Conservation (phyloP, 2,797 vertebrate genomes). For the Ciconia nigra region DNA sequence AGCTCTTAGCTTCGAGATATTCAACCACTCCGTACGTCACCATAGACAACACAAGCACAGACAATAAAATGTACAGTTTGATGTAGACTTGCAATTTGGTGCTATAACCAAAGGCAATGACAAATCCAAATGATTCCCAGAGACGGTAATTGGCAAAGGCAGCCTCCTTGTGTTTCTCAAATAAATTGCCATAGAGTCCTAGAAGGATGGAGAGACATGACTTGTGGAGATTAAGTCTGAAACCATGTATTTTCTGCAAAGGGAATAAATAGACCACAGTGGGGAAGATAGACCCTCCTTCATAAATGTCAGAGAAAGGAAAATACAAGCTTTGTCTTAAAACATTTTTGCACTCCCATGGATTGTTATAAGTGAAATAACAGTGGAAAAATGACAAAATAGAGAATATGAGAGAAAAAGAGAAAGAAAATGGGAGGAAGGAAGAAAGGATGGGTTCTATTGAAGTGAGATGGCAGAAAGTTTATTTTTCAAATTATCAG, state of each 20-base stretch:
- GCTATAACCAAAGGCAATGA: slow-evolving; percentile 90
- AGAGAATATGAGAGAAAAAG: neutral
- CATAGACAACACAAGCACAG: slow-evolving; percentile 74
- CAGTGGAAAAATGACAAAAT: neutral
- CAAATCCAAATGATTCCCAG: slow-evolving; percentile 92
- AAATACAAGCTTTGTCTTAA: neutral
- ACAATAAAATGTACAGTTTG: slow-evolving; percentile 86
- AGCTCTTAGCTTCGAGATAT: slow-evolving; percentile 70
- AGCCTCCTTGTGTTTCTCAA: slow-evolving; percentile 87
- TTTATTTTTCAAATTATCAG: neutral
- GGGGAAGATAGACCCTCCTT: neutral
- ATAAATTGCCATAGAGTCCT: slow-evolving; percentile 90
- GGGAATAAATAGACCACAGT: neutral
- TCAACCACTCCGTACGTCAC: slow-evolving; percentile 82
- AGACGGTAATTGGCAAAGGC: slow-evolving; percentile 94
- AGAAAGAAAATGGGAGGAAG: neutral
- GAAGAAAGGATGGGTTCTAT: neutral
- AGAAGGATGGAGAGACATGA: neutral
- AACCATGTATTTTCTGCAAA: neutral
- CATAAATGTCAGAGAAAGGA: neutral
- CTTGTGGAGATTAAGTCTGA: neutral
- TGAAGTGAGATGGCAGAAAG: neutral
- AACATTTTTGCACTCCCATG: neutral
- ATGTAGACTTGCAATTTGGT: slow-evolving; percentile 82
- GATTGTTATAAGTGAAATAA: neutral